A percentile compares a stretch with the other conserved stretches of the same genome.
phyloP scores from a whole-genome alignment of 1,140 invertebrate genomes.

The Lineus longissimus region DNA sequence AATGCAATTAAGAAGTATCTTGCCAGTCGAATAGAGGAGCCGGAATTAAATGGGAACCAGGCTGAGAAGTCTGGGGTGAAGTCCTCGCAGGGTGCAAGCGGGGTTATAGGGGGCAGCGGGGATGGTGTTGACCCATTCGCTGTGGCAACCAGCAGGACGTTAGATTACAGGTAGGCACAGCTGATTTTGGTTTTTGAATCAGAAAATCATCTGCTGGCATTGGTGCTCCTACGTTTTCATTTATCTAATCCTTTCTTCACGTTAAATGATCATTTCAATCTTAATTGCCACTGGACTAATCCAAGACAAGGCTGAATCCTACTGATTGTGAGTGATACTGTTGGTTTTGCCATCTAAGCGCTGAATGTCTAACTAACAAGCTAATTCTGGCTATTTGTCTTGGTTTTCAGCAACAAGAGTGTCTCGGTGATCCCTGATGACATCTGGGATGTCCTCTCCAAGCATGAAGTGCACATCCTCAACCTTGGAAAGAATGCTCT shows the following conservation, averaged over 20 bases:
- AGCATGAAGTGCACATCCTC: slow-evolving; percentile 68
- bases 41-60: slow-evolving; percentile 16
- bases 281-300: too few species aligned
- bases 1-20: slow-evolving; percentile 74
- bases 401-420: slow-evolving; percentile 57
- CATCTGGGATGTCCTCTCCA: slow-evolving; percentile 66
- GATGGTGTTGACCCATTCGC: slow-evolving; percentile 56
- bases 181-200: neutral
- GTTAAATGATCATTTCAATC: too few species aligned
- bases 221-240: too few species aligned
- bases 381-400: too few species aligned
- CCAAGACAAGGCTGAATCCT: too few species aligned
- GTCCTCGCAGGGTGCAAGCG: slow-evolving; percentile 23
- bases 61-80: slow-evolving; percentile 14
- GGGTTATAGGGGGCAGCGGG: slow-evolving; percentile 28
- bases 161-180: slow-evolving; percentile 58
- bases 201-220: neutral
- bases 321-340: too few species aligned
- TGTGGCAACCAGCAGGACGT: slow-evolving; percentile 67
- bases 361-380: too few species aligned
- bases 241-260: too few species aligned
- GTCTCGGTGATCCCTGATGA: slow-evolving; percentile 65
- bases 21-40: slow-evolving; percentile 58
- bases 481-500: slow-evolving; percentile 80
- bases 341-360: too few species aligned